phyloP scores from a whole-genome alignment of 37 sponge, comb jelly and placozoan species.

The Sycon ciliatum region DNA sequence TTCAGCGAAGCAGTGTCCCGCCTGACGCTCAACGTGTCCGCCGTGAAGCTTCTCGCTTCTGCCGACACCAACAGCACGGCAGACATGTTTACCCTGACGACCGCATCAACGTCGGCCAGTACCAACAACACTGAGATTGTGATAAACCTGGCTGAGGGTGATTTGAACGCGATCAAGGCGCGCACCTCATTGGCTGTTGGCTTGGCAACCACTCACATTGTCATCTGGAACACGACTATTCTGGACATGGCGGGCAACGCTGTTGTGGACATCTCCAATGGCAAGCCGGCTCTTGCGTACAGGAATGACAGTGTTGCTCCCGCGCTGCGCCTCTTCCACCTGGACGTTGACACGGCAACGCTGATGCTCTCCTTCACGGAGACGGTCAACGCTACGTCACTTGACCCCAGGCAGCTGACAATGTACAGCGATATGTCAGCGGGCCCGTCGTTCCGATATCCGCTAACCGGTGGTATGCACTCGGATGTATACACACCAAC shows the following conservation, averaged over 20 bases:
- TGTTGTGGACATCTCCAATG: neutral
- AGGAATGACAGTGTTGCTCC: slow-evolving; percentile 28
- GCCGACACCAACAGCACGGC: neutral
- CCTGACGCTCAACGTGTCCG: neutral
- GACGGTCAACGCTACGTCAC: slow-evolving; percentile 50
- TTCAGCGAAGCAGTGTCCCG: neutral
- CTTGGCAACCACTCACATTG: slow-evolving; percentile 42
- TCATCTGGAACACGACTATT: slow-evolving; percentile 40
- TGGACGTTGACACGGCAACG: slow-evolving; percentile 42
- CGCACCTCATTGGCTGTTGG: slow-evolving; percentile 17
- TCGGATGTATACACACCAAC: slow-evolving; percentile 34
- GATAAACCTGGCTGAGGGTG: neutral
- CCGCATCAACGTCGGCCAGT: neutral
- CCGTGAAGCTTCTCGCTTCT: neutral
- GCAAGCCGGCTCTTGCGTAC: slow-evolving; percentile 29
- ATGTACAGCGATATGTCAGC: slow-evolving; percentile 34
- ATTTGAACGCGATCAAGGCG: slow-evolving; percentile 5
- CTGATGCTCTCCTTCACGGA: slow-evolving; percentile 54
- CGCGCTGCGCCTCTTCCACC: slow-evolving; percentile 10
- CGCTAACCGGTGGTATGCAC: slow-evolving; percentile 34
- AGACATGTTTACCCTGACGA: neutral
- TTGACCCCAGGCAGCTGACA: slow-evolving; percentile 39
- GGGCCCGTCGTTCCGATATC: slow-evolving; percentile 17
- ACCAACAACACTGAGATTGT: neutral
- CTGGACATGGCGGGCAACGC: slow-evolving; percentile 37